Evolutionary conservation across 2,113 vertebrate genomes (phyloP).

Genomic region (Cyrtonyx montezumae): DNA sequence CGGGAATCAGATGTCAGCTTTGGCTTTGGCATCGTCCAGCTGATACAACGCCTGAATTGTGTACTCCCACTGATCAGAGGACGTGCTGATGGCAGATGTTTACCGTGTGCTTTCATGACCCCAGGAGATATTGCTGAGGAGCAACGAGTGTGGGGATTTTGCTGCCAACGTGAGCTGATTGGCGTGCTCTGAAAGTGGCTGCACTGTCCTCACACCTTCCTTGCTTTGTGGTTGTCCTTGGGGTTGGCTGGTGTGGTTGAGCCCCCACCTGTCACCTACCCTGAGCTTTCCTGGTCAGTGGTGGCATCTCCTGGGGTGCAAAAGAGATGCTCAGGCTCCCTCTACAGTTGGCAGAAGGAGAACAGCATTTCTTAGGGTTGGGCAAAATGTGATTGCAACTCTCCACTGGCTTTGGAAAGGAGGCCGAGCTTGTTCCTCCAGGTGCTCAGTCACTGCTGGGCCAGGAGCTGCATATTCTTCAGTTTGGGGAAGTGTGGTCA

Average conservation of each 20-base stretch:
- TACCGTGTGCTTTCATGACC: neutral
- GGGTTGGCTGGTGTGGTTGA: neutral
- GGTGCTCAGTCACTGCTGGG: accelerated
- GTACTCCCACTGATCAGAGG: neutral
- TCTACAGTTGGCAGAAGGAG: constrained; percentile 27
- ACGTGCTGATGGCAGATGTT: neutral
- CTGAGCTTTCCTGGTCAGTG: neutral
- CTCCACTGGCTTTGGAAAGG: neutral
- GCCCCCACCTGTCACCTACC: neutral
- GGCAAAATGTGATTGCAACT: neutral
- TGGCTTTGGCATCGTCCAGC: neutral
- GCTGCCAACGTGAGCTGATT: neutral
- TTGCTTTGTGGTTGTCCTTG: neutral
- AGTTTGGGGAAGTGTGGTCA: accelerated
- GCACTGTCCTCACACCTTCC: neutral
- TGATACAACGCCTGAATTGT: neutral
- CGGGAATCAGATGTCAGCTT: constrained; percentile 32
- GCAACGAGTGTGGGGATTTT: neutral
- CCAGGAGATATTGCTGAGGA: neutral
- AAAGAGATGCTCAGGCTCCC: constrained; percentile 53
- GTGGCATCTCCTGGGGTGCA: neutral
- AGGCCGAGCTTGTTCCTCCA: neutral
- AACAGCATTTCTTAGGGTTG: neutral
- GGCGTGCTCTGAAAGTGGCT: neutral
- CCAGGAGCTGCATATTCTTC: neutral